Evolutionary conservation across 2,797 vertebrate genomes (phyloP), one percentile per base, ranked within the genome.

Genomic region (Schizopygopsis malacanthus): DNA sequence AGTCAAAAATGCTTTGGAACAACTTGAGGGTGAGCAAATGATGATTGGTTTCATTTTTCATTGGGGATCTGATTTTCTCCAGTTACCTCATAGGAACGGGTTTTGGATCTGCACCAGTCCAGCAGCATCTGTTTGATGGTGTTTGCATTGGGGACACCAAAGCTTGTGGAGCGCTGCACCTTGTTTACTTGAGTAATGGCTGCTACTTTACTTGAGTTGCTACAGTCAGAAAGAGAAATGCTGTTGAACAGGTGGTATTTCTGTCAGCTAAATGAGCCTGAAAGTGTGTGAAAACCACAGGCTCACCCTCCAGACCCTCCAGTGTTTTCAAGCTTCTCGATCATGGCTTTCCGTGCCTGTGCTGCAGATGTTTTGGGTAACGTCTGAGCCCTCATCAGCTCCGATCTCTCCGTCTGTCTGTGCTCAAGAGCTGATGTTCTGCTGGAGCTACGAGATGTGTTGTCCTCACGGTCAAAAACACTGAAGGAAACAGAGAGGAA

Each of bases 51-150:
- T 59, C 2, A 41, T 59, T 6, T 10, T 50, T 47, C n/a, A 47
- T 43, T 70, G 12, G 33, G 10, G 63, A 22, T 4, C 28, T 39
- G 79, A 71, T 71, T 61, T 4, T 75, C 9, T 73, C 47, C 37
- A 13, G 12, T 93, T 89, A 98, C 98, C 95, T 99, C 96, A 0
- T 99, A 99, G 59, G 96, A 96, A 1, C 97, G 96, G 0, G 98
- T 99, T 93, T 99, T 99, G 84, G 98, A 97, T 71, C 97, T 95
- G 92, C 98, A 99, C 98, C 98, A 99, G 92, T 99, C 98, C 69
- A 99, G 94, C 90, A 99, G 95, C 98, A 99, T 99, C 93, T 99
- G 98, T 90, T 99, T 99, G 94, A 99, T 99, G 93, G 97, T 97
- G 95, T 96, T 99, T 77, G 98, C 98, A 0, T 98, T 99, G 89